Conservation (phyloP, 2,888 invertebrate species). For the Acrobasis suavella region DNA sequence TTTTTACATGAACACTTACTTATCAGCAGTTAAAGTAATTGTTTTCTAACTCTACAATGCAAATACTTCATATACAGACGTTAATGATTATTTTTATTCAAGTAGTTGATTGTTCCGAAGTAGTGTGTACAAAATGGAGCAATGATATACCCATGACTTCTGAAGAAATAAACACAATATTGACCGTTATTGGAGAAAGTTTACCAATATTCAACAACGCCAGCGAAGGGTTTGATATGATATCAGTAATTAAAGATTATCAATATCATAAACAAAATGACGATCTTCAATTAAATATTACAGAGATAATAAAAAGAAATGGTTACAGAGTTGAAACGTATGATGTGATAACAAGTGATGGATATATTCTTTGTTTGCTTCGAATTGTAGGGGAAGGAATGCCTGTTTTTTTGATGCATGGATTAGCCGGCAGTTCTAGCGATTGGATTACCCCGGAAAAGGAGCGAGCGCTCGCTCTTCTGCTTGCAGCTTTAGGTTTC, state of each 20-base stretch:
- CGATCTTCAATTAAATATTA: not conserved
- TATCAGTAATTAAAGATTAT: too few species aligned
- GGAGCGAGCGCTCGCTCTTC: conserved; percentile 78
- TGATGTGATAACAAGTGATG: conserved; percentile 35
- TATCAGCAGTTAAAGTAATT: too few species aligned
- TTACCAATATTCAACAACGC: not conserved
- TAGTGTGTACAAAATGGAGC: not conserved
- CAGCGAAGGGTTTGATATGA: not conserved
- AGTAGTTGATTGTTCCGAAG: not conserved
- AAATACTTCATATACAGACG: not conserved
- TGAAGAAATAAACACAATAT: not conserved
- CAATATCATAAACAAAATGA: too few species aligned
- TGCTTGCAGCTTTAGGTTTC: conserved; percentile 82
- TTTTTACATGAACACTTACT: too few species aligned
- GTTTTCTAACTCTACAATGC: not conserved
- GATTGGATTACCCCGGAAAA: conserved; percentile 86
- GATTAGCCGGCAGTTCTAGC: conserved; percentile 85
- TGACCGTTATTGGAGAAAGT: not conserved
- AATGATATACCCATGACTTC: not conserved
- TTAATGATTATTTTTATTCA: not conserved
- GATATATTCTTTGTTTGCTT: conserved; percentile 35
- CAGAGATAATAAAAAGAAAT: not conserved
- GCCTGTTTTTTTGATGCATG: conserved; percentile 87
- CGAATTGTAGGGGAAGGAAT: conserved; percentile 34
- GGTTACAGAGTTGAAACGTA: conserved; percentile 10